A percentile compares a stretch with the other conserved stretches of the same genome.
Conservation (phyloP, 1,140 invertebrate species). For the Holcopasites calliopsidis region DNA sequence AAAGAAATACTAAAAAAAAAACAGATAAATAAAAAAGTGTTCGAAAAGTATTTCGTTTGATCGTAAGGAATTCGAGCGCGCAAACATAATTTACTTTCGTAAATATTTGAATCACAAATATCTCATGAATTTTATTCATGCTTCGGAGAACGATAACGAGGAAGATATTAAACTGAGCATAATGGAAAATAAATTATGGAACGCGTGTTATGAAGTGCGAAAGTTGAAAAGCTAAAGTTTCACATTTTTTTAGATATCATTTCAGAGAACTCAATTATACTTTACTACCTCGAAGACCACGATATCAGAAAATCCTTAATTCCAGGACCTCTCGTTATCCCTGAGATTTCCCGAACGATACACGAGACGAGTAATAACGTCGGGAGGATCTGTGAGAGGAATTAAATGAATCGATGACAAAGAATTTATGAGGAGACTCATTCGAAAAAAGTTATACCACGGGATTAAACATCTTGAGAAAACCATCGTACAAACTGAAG, state of each 20-base stretch:
- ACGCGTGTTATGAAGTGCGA: too few species aligned
- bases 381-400: neutral
- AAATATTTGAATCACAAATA: too few species aligned
- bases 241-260: neutral
- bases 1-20: too few species aligned
- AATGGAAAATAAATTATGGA: too few species aligned
- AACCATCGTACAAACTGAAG: neutral
- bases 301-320: slow-evolving; percentile 39
- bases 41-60: too few species aligned
- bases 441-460: neutral
- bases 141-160: too few species aligned
- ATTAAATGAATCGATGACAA: slow-evolving; percentile 21
- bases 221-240: neutral
- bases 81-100: too few species aligned
- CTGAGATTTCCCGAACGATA: slow-evolving; percentile 52
- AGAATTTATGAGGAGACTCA: neutral
- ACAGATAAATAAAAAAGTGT: too few species aligned
- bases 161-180: too few species aligned
- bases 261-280: slow-evolving; percentile 7
- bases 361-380: slow-evolving; percentile 22
- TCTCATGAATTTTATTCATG: too few species aligned
- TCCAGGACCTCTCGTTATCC: slow-evolving; percentile 32
- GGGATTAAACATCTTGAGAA: neutral
- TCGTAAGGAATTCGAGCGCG: too few species aligned
- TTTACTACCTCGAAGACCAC: slow-evolving; percentile 11